phyloP scores from a whole-genome alignment of 2,113 vertebrate genomes.

The Sminthopsis crassicaudata region DNA sequence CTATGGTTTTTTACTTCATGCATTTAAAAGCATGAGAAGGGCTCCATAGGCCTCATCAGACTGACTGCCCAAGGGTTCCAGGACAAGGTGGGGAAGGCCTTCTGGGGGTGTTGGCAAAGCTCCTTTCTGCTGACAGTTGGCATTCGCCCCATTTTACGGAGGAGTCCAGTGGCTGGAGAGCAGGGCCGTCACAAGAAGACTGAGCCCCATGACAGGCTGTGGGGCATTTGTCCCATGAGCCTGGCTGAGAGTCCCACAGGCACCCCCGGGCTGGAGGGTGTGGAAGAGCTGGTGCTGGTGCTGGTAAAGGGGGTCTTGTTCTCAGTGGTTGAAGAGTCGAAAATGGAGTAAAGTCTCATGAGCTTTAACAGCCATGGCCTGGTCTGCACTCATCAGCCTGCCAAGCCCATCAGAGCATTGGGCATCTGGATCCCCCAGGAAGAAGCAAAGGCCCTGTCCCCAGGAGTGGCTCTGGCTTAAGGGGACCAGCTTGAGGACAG shows the following conservation, averaged over 20 bases:
- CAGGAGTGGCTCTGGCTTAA: neutral
- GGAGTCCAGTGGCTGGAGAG: neutral
- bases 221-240: neutral
- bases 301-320: neutral
- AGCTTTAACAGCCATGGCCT: neutral
- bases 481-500: neutral
- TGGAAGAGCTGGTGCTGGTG: neutral
- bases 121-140: neutral
- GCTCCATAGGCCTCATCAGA: neutral
- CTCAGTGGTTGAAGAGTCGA: neutral
- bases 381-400: neutral
- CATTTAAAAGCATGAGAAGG: neutral
- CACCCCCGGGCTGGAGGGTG: neutral
- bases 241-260: neutral
- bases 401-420: neutral
- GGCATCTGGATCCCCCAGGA: neutral
- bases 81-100: neutral
- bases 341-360: neutral
- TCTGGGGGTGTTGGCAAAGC: neutral
- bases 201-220: too few species aligned
- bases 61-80: neutral
- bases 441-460: neutral
- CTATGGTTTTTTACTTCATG: neutral
- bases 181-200: neutral
- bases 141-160: neutral